Evolutionary conservation across 2,797 vertebrate species (phyloP).

Genomic region (Delichon dasypus): DNA sequence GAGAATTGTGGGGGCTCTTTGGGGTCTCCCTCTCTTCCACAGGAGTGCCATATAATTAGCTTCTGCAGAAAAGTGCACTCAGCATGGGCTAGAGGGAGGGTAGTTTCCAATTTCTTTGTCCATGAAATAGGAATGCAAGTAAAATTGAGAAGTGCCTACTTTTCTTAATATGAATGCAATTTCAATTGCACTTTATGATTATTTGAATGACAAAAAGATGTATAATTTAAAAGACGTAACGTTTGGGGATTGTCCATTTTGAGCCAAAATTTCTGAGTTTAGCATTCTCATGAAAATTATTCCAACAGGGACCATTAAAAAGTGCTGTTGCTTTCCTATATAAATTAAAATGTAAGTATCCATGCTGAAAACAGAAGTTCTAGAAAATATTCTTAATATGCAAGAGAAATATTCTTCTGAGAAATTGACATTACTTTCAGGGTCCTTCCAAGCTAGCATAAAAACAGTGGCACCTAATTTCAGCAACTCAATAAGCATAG

Average conservation of each 20-base stretch:
- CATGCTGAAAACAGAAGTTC: constrained; percentile 2
- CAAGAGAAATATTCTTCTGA: constrained; percentile 15
- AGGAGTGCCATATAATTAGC: neutral
- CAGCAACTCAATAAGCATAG: neutral
- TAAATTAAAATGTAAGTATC: constrained; percentile 10
- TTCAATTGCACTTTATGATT: neutral
- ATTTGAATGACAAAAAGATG: neutral
- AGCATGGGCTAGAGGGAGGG: neutral
- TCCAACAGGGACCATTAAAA: neutral
- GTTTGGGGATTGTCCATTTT: neutral
- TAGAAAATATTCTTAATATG: constrained; percentile 35
- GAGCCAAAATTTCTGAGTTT: neutral
- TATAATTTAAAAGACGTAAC: neutral
- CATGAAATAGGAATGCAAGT: neutral
- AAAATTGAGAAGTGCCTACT: neutral
- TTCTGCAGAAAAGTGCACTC: neutral
- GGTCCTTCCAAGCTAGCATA: neutral
- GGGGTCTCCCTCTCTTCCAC: neutral
- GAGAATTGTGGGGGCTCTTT: neutral
- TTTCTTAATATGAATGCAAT: neutral
- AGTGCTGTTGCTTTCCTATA: neutral
- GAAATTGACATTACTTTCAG: constrained; percentile 10
- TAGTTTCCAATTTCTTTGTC: neutral
- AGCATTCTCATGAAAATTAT: constrained; percentile 21
- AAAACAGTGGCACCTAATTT: constrained; percentile 12